These are phyloP conservation scores for Phylloscopus trochilus DNA, from an alignment of 2,113 vertebrate genomes.

Conservation along the genomic window DNA sequence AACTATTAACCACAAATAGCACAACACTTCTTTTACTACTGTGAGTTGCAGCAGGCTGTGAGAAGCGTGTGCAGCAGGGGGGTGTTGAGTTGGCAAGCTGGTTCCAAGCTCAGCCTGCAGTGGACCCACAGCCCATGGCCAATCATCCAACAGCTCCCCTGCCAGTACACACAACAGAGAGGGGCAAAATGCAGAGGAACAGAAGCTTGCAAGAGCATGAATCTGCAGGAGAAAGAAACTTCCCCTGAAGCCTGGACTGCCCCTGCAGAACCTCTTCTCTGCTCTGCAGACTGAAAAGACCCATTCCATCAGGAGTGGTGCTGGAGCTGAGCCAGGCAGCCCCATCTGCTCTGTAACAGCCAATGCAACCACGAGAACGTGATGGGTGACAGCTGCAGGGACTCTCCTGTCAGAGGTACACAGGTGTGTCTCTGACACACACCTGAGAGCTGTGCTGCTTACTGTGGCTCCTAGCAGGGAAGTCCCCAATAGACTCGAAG, in stretches of 20 bases:
- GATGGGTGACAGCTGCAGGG: background rate
- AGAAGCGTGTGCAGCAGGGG: background rate
- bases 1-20: background rate
- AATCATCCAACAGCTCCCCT: background rate
- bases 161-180: fast-evolving
- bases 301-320: background rate
- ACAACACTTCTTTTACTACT: background rate
- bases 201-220: background rate
- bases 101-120: background rate
- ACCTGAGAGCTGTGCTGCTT: background rate
- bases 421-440: background rate
- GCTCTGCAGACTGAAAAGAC: background rate
- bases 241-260: background rate
- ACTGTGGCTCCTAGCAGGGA: background rate
- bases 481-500: background rate
- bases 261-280: background rate
- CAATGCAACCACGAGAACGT: fast-evolving
- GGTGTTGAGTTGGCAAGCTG: background rate
- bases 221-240: background rate
- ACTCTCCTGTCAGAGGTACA: background rate
- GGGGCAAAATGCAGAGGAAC: background rate
- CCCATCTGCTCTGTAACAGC: background rate
- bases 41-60: background rate
- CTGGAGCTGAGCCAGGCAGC: background rate
- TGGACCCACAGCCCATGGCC: background rate